Conservation (phyloP, 2,888 invertebrate genomes). For the Protodeltote pygarga region DNA sequence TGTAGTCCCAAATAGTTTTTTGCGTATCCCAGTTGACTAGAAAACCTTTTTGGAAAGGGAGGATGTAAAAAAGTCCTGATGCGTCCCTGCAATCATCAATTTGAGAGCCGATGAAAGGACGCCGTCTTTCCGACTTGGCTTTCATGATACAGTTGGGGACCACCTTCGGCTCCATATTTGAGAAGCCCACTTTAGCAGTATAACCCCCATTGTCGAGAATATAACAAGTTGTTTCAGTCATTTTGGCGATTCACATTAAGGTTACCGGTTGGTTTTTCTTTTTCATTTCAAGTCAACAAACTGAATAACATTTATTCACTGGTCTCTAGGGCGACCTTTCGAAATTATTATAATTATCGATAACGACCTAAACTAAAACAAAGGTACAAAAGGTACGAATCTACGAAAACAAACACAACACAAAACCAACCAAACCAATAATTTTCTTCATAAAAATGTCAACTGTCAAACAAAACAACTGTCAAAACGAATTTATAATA, state of each 20-base stretch:
- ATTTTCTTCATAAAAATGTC: too few relatives aligned
- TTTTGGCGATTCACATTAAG: conserved; percentile 45
- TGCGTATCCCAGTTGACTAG: conserved; percentile 98
- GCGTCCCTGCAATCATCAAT: conserved; percentile 98
- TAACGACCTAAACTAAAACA: too few relatives aligned
- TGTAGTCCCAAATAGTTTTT: conserved; percentile 98
- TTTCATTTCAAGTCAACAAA: too few relatives aligned
- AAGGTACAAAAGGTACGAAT: too few relatives aligned
- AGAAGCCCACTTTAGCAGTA: conserved; percentile 94
- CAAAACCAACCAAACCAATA: too few relatives aligned
- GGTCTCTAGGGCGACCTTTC: too few relatives aligned
- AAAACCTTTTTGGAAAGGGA: conserved; percentile 98
- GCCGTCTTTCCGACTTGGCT: conserved; percentile 97
- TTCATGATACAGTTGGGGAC: conserved; percentile 99
- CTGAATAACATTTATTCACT: too few relatives aligned
- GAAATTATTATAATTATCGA: too few relatives aligned
- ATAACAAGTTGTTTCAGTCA: conserved; percentile 84
- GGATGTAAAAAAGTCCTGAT: conserved; percentile 96
- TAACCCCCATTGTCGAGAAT: conserved; percentile 96
- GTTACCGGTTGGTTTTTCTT: conserved; percentile 61
- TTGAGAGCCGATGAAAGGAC: conserved; percentile 96
- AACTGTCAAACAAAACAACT: too few relatives aligned
- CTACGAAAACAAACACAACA: too few relatives aligned
- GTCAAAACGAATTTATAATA: too few relatives aligned
- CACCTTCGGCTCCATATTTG: conserved; percentile 90